Conservation (phyloP, 2,113 vertebrate species). For the Epinephelus lanceolatus region DNA sequence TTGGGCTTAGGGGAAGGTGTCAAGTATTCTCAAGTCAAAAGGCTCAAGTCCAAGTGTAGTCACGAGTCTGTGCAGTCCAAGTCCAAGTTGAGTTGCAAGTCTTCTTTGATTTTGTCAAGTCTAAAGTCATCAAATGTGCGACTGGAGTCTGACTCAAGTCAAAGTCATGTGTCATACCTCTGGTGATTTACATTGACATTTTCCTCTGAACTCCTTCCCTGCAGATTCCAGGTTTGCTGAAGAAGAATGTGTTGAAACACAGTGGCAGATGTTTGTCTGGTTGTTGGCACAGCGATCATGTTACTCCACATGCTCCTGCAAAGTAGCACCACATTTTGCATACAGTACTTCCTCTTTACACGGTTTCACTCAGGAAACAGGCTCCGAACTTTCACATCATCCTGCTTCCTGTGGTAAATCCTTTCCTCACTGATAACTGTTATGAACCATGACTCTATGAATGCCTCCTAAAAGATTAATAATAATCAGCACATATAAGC, state of each 20-base stretch:
- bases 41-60: no score
- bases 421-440: not conserved
- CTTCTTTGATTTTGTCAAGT: no score
- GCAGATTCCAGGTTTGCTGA: not conserved
- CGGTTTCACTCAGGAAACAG: constrained; percentile 13
- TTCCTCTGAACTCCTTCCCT: not conserved
- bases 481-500: not conserved
- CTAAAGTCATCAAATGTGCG: no score
- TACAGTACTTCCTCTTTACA: not conserved
- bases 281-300: not conserved
- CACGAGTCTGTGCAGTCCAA: no score
- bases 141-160: no score
- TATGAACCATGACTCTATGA: not conserved
- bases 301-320: not conserved
- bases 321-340: not conserved
- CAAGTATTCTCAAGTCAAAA: no score
- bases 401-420: not conserved
- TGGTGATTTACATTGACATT: not conserved
- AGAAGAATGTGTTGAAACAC: not conserved
- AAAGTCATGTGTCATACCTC: no score
- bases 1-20: no score
- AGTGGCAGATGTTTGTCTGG: not conserved
- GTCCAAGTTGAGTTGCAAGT: no score
- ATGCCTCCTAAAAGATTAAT: not conserved
- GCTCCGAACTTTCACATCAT: not conserved